Evolutionary conservation across 2,888 invertebrate species (phyloP), one percentile per base, ranked within the genome.

Genomic region (Platycheirus albimanus): DNA sequence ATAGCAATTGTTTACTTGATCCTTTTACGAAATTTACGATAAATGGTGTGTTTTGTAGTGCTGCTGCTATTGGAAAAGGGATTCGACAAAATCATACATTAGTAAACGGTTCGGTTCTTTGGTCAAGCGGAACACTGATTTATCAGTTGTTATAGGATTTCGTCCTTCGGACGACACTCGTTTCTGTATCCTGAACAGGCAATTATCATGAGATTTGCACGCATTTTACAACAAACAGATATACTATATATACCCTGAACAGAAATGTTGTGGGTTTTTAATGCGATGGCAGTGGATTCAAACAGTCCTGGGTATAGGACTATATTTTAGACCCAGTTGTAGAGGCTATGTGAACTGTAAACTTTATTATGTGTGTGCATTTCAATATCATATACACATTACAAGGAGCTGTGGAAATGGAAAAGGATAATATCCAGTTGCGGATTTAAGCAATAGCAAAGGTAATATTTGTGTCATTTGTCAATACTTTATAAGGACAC

Each of bases 191-290:
- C 36, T 33, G 51, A 51, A 43, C 38, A 58, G 45, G 30, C 74
- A 74, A 79, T 74, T 79, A 67, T 69, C 74, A 74, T 49, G 74
- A 69, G 79, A 79, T 74, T 79, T 69, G 45, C 61, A 74, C 79
- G 72, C 67, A 74, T 72, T 67, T 78, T 64, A 71, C 78, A 77
- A 78, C 20, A 43, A 10, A 10, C 3, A 45, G 11, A 45, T 3
- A 45, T 1, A 2, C 1, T 8, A 15, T 41, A 30, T 15, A 66
- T 10, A 30, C 54, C 56, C 33, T 11, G 45, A 30, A n/a, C 41
- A 61, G 33, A 56, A 66, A 61, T 63, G 71, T 71, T 78, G 71
- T 71, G 66, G 66, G 51, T 51, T 75, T 66, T 70, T 61, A 75
- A 75, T 80, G 70, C 70, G 51, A 64, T 43, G 24, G 11, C 47